These are phyloP conservation scores for Parauchenoglanis punctatus DNA, from an alignment of 2,797 vertebrate genomes.

Conservation along the genomic window DNA sequence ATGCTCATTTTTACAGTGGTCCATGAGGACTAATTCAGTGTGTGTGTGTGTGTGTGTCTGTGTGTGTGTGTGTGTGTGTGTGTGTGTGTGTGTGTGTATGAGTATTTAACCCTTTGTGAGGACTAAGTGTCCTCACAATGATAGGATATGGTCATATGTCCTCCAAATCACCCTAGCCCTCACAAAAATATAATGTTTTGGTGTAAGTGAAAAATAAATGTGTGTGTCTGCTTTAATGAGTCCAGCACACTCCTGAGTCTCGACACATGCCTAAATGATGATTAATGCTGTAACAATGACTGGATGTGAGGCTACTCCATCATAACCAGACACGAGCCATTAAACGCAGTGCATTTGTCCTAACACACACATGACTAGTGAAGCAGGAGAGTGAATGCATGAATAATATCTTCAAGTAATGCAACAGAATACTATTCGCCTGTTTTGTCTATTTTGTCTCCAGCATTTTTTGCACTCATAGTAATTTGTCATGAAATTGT, in stretches of 20 bases:
- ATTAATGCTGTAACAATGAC: constrained; percentile 5
- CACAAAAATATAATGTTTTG: neutral
- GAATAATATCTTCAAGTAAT: neutral
- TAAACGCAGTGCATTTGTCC: constrained; percentile 23
- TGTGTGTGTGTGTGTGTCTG: neutral
- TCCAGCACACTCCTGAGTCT: neutral
- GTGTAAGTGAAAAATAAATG: neutral
- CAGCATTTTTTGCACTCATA: neutral
- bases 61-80: neutral
- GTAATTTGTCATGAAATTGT: neutral
- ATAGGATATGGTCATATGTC: neutral
- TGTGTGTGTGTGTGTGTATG: no score
- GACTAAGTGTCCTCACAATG: neutral
- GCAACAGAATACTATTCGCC: neutral
- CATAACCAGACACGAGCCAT: neutral
- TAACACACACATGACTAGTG: neutral
- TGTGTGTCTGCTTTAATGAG: neutral
- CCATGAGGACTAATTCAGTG: neutral
- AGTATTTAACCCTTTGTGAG: neutral
- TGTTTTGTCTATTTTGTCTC: neutral
- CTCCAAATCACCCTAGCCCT: neutral
- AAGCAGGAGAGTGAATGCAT: neutral
- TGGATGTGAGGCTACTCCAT: constrained; percentile 15
- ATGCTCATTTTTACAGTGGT: neutral
- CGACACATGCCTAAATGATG: constrained; percentile 23